These are phyloP conservation scores for Syrista parreyssii DNA, from an alignment of 2,888 invertebrate genomes.

Conservation along the genomic window DNA sequence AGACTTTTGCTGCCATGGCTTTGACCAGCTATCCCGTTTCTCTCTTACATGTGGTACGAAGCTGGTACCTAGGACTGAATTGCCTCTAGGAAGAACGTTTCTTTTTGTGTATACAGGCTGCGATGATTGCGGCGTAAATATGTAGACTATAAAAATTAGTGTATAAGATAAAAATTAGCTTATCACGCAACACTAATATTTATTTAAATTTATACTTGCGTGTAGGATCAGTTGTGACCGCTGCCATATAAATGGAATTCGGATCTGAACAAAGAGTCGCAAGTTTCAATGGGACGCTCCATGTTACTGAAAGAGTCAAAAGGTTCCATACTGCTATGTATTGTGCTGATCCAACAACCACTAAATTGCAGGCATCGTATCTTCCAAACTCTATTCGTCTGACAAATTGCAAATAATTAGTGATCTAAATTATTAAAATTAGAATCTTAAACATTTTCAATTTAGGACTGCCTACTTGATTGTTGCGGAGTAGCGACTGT, in stretches of 20 bases:
- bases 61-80: constrained; percentile 66
- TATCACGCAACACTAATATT: background rate
- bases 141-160: constrained; percentile 69
- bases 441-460: background rate
- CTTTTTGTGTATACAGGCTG: constrained; percentile 69
- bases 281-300: constrained; percentile 73
- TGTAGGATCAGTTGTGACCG: constrained; percentile 73
- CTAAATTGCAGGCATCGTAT: constrained; percentile 70
- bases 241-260: constrained; percentile 75
- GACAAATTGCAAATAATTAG: constrained; percentile 29
- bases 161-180: constrained; percentile 8
- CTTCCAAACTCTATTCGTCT: constrained; percentile 72
- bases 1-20: constrained; percentile 72
- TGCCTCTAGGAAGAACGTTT: constrained; percentile 65
- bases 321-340: constrained; percentile 80
- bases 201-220: constrained; percentile 67
- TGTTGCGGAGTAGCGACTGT: constrained; percentile 59
- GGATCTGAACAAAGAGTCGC: constrained; percentile 71
- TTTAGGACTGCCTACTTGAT: constrained; percentile 58
- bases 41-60: constrained; percentile 71
- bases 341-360: constrained; percentile 70
- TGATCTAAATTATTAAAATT: no score
- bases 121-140: constrained; percentile 73
- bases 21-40: constrained; percentile 38
- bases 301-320: constrained; percentile 75